Conservation (phyloP, 2,113 vertebrate species). For the Menidia beryllina region DNA sequence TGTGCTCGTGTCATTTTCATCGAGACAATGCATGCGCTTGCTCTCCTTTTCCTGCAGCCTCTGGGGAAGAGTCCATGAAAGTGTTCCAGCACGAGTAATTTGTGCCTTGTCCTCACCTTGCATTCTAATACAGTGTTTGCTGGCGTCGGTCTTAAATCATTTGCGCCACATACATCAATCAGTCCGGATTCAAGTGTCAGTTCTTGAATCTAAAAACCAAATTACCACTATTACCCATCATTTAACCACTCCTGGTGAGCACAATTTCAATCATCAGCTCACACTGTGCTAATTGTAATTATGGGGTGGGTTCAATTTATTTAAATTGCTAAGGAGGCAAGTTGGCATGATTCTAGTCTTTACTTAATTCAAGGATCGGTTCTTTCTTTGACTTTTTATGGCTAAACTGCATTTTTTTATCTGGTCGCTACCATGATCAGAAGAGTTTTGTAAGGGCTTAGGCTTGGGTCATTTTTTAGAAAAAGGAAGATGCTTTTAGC, state of each 20-base stretch:
- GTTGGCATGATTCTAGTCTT: slow-evolving; percentile 80
- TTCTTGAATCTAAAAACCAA: slow-evolving; percentile 85
- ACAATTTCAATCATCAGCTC: slow-evolving; percentile 85
- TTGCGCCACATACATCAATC: slow-evolving; percentile 76
- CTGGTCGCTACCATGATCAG: slow-evolving; percentile 40
- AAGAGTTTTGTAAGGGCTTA: slow-evolving; percentile 11
- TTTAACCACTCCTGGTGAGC: slow-evolving; percentile 83
- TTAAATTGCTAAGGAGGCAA: slow-evolving; percentile 84
- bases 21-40: slow-evolving; percentile 9
- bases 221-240: slow-evolving; percentile 84
- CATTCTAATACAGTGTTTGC: slow-evolving; percentile 80
- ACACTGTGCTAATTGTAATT: slow-evolving; percentile 88
- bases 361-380: slow-evolving; percentile 79
- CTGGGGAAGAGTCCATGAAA: slow-evolving; percentile 17
- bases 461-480: slow-evolving; percentile 17
- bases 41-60: slow-evolving; percentile 9
- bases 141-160: slow-evolving; percentile 71
- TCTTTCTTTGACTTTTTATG: slow-evolving; percentile 54
- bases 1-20: slow-evolving; percentile 17
- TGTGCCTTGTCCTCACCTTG: slow-evolving; percentile 55
- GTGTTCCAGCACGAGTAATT: slow-evolving; percentile 34
- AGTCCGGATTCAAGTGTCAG: slow-evolving; percentile 80
- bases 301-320: slow-evolving; percentile 84
- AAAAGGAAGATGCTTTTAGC: slow-evolving; percentile 18
- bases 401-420: slow-evolving; percentile 60